Evolutionary conservation across 2,113 vertebrate genomes (phyloP).

Genomic region (Mastomys coucha): DNA sequence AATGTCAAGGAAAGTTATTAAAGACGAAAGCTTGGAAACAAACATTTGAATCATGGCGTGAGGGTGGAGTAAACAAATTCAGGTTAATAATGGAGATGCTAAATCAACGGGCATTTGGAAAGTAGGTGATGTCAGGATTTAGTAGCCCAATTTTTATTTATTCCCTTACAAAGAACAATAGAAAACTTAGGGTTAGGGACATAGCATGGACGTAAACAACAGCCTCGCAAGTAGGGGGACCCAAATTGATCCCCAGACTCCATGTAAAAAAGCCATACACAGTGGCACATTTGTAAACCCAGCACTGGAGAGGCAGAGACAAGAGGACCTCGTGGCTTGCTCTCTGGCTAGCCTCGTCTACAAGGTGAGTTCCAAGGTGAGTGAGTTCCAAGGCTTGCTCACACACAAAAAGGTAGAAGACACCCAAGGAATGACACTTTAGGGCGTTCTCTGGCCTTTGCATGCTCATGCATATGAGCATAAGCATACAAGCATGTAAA

Average conservation of each 20-base stretch:
- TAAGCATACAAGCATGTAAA: too few species aligned
- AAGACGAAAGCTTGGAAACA: neutral
- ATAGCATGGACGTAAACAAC: too few species aligned
- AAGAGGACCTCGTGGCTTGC: neutral
- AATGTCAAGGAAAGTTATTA: constrained; percentile 41
- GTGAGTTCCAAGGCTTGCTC: neutral
- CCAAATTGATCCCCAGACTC: neutral
- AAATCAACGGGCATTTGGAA: neutral
- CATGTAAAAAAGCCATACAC: neutral
- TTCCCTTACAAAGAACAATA: neutral
- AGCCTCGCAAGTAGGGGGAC: neutral
- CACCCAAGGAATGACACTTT: neutral
- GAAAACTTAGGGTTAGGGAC: neutral
- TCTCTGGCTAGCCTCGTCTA: neutral
- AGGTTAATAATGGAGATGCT: constrained; percentile 1
- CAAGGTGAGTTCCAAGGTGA: neutral
- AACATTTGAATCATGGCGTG: neutral
- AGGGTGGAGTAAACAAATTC: neutral
- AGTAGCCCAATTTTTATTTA: constrained; percentile 34
- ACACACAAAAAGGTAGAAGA: neutral
- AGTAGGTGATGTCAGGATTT: constrained; percentile 7
- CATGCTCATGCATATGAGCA: neutral
- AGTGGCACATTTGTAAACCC: neutral
- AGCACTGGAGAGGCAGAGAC: neutral
- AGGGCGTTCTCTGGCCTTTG: neutral